Conservation (phyloP, 2,797 vertebrate genomes). For the Gobio occitaniae region DNA sequence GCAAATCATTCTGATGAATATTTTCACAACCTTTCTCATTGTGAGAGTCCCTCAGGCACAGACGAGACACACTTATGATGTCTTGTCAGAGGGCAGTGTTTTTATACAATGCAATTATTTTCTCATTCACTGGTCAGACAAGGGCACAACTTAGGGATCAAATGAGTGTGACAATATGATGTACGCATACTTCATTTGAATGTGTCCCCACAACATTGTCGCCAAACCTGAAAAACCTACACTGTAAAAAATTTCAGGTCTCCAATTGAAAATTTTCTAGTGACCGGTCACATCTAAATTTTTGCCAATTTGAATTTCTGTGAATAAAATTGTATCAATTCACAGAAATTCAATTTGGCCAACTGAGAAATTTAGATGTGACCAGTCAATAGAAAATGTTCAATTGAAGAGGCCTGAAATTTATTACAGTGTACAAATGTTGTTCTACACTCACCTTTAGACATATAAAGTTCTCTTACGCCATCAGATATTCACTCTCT, state of each 20-base stretch:
- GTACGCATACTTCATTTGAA: slow-evolving; percentile 22
- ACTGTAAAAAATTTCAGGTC: background rate
- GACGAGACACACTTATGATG: slow-evolving; percentile 52
- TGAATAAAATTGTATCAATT: too few species aligned
- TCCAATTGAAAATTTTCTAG: too few species aligned
- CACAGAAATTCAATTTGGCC: too few species aligned
- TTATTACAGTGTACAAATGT: too few species aligned
- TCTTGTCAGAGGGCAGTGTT: slow-evolving; percentile 49
- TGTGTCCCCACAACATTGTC: background rate
- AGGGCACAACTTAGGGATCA: slow-evolving; percentile 30
- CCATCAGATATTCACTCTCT: background rate
- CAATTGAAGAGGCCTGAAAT: too few species aligned
- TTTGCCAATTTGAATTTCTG: too few species aligned
- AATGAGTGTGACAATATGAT: slow-evolving; percentile 34
- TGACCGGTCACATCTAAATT: too few species aligned
- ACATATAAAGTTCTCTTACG: background rate
- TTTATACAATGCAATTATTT: slow-evolving; percentile 43
- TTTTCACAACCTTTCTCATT: slow-evolving; percentile 56
- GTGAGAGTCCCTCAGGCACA: slow-evolving; percentile 41
- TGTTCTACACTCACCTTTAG: background rate
- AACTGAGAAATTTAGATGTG: too few species aligned
- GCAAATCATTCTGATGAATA: slow-evolving; percentile 65
- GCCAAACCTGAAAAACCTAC: background rate
- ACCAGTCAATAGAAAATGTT: too few species aligned
- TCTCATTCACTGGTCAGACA: slow-evolving; percentile 26